Percentiles rank a stretch among this genome's conserved stretches.
Conservation (phyloP, 2,113 vertebrate genomes). For the Tenrec ecaudatus region DNA sequence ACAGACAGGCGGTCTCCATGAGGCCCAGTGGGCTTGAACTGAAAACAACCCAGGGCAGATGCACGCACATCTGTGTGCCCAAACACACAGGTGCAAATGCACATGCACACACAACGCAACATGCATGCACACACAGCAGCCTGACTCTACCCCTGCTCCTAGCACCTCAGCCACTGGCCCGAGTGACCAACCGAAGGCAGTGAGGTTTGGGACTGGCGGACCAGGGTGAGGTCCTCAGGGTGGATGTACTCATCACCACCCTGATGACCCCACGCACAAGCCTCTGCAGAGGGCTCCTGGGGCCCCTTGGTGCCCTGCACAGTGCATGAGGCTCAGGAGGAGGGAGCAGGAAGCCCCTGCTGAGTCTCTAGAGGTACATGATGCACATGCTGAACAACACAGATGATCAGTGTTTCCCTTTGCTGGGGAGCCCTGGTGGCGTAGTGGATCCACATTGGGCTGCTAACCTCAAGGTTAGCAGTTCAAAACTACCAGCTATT, state of each 20-base stretch:
- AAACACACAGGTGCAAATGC: fast-evolving
- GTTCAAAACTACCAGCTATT: no score
- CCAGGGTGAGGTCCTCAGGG: not conserved
- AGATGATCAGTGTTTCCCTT: not conserved
- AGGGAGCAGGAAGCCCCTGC: no score
- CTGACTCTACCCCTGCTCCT: not conserved
- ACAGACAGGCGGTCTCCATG: not conserved
- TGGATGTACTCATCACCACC: not conserved
- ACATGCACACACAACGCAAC: fast-evolving
- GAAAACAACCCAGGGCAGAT: not conserved
- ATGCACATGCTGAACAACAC: not conserved
- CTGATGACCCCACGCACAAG: not conserved
- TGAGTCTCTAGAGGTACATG: not conserved
- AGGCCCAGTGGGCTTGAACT: not conserved
- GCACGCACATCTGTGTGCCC: not conserved
- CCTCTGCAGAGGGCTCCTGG: not conserved
- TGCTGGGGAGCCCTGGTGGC: not conserved
- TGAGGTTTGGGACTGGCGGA: not conserved
- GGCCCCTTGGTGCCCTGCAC: fast-evolving
- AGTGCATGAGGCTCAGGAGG: fast-evolving
- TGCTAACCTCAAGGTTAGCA: no score
- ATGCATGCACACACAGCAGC: fast-evolving
- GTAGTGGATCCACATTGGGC: no score
- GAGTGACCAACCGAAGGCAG: fast-evolving
- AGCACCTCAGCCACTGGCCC: not conserved